phyloP scores from a whole-genome alignment of 2,797 vertebrate species.

The Sphenopsis melanotis region DNA sequence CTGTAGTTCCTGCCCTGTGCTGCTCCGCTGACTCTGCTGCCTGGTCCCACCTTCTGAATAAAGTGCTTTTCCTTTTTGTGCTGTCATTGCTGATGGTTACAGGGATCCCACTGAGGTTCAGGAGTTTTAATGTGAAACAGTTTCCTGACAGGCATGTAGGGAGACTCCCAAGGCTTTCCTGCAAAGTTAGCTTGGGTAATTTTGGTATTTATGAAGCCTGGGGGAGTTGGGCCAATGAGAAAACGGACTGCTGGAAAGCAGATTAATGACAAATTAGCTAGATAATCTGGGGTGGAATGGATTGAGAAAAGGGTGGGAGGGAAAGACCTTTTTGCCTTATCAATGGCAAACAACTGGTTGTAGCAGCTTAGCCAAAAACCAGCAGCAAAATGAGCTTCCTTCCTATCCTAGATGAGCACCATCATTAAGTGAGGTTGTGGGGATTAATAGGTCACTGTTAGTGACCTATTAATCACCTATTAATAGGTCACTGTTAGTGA shows the following conservation, averaged over 20 bases:
- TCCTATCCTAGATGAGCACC: neutral
- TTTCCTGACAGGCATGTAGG: neutral
- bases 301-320: neutral
- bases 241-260: neutral
- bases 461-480: too few species aligned
- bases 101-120: neutral
- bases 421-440: neutral
- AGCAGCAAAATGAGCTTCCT: neutral
- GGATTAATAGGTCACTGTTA: conserved; percentile 2
- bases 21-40: neutral
- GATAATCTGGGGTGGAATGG: neutral
- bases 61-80: neutral
- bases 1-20: neutral
- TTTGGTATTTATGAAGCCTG: neutral
- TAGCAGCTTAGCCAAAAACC: neutral
- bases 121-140: neutral
- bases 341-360: neutral
- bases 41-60: neutral
- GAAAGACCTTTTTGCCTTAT: neutral
- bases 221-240: neutral
- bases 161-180: neutral
- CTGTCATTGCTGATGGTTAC: neutral
- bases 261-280: neutral
- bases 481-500: neutral
- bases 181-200: neutral